phyloP scores from a whole-genome alignment of 2,888 invertebrate species.

The Plemyria rubiginata region DNA sequence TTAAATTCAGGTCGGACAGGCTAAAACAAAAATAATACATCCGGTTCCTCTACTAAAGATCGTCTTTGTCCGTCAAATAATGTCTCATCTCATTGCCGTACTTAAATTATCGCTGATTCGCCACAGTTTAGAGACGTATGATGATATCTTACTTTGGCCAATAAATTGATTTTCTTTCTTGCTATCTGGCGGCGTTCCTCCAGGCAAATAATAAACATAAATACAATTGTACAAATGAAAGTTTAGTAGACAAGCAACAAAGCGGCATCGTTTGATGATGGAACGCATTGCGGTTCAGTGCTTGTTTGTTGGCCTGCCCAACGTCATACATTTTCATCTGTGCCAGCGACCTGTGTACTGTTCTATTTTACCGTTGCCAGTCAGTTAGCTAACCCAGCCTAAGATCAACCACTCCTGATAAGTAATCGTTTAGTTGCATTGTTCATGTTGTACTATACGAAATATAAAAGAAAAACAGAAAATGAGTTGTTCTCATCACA shows the following conservation, averaged over 20 bases:
- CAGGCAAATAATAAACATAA: not conserved
- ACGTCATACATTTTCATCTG: constrained; percentile 23
- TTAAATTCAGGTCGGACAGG: constrained; percentile 32
- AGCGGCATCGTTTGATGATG: not conserved
- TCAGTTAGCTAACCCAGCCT: constrained; percentile 36
- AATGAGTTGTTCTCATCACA: constrained; percentile 28
- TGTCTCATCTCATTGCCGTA: no score
- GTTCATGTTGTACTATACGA: constrained; percentile 18
- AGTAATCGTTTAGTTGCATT: constrained; percentile 25
- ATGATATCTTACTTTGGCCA: no score
- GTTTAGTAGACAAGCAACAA: not conserved
- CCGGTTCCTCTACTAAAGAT: not conserved
- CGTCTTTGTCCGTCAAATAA: not conserved
- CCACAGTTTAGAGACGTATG: no score
- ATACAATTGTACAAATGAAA: not conserved
- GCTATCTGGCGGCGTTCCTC: no score
- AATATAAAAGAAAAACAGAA: constrained; percentile 18
- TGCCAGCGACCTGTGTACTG: constrained; percentile 27
- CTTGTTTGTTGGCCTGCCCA: constrained; percentile 7
- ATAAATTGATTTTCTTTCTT: no score
- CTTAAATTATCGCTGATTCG: no score
- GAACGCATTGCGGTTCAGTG: constrained; percentile 12
- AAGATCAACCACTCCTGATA: constrained; percentile 34
- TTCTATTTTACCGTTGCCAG: constrained; percentile 10
- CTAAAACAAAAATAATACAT: constrained; percentile 2